A percentile compares a stretch with the other conserved stretches of the same genome.
phyloP scores from a whole-genome alignment of 2,797 vertebrate species.

The Vespertilio murinus region DNA sequence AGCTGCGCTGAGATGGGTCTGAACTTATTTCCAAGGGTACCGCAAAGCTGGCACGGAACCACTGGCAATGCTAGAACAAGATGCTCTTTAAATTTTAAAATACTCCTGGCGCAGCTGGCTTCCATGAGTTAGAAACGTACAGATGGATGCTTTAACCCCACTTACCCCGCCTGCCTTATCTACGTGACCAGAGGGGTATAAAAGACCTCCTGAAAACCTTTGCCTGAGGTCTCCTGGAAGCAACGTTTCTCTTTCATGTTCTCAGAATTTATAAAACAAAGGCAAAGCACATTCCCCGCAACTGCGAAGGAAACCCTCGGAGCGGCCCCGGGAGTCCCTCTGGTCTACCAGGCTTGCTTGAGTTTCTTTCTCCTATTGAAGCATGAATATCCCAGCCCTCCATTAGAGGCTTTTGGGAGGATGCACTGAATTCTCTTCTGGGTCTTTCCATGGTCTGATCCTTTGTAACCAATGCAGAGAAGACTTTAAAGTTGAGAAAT shows the following conservation, averaged over 20 bases:
- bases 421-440: background rate
- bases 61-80: background rate
- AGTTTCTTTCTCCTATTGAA: background rate
- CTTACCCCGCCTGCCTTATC: background rate
- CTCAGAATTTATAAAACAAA: background rate
- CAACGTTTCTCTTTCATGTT: background rate
- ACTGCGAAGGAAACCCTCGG: background rate
- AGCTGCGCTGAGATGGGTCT: background rate
- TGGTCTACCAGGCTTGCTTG: rapidly evolving
- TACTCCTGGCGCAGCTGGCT: background rate
- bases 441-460: background rate
- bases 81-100: background rate
- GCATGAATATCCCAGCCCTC: background rate
- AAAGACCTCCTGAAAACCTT: background rate
- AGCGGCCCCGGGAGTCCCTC: too few relatives aligned
- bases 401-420: background rate
- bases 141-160: background rate
- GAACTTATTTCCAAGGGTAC: background rate
- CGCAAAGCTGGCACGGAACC: background rate
- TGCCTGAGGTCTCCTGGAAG: background rate
- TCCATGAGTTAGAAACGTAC: background rate
- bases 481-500: background rate
- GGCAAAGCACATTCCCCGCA: background rate
- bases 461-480: background rate
- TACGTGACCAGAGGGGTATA: background rate